Evolutionary conservation across 2,113 vertebrate genomes (phyloP).

Genomic region (Falcunculus frontatus): DNA sequence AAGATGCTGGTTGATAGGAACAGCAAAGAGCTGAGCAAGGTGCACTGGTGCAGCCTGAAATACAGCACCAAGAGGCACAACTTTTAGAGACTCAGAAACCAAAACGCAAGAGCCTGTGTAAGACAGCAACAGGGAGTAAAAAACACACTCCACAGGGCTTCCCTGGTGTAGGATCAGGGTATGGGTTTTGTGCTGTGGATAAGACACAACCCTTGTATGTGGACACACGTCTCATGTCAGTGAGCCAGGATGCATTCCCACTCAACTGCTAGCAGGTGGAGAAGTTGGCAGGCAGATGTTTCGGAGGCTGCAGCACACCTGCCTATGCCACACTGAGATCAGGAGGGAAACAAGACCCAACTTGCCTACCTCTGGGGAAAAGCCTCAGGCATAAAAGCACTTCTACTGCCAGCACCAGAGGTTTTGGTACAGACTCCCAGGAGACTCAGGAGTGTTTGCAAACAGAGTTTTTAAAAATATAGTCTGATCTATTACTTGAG

Average conservation of each 20-base stretch:
- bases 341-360: neutral
- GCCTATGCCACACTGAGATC: neutral
- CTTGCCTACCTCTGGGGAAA: neutral
- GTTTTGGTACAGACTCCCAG: neutral
- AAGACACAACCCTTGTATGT: neutral
- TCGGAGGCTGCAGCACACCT: neutral
- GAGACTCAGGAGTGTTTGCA: neutral
- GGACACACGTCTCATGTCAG: neutral
- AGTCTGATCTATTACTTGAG: neutral
- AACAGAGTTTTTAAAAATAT: neutral
- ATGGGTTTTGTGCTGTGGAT: neutral
- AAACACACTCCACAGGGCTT: neutral
- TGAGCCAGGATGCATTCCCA: neutral
- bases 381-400: neutral
- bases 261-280: rapidly evolving
- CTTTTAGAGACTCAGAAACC: neutral
- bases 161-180: neutral
- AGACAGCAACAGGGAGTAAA: neutral
- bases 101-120: neutral
- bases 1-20: neutral
- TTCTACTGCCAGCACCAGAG: neutral
- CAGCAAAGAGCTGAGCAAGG: neutral
- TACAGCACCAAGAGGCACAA: neutral
- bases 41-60: neutral
- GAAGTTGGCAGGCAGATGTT: neutral